Base-by-base conservation (phyloP, 2,113 vertebrate species). In the Anhinga rufa region DNA sequence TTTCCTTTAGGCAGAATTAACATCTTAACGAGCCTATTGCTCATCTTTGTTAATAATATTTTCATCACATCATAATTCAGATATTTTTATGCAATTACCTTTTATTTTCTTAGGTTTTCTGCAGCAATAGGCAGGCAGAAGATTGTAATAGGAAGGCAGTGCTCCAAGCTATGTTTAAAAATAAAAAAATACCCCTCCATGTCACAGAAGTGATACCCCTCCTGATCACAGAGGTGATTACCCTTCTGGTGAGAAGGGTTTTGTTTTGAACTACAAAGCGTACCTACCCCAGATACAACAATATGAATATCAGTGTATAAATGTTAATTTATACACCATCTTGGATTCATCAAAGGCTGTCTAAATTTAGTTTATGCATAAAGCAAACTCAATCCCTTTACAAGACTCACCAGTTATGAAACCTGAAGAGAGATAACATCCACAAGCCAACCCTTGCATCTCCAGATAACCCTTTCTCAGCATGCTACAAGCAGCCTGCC, bases 401-500 rank as follows among this genome's bases (percentile, higher is more conserved):
- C 9, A 69, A 77, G 69, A 72, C 44, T 82, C 25, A 79, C 40
- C 46, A 48, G 8, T n/a, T 55, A 42, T 1, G 0, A 82, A 72
- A 55, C 28, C 49, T 29, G 32, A 38, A 9, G 29, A 65, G 16
- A 60, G 26, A 34, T 17, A 65, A 52, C 13, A 49, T 12, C 9
- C 32, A 77, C 11, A 42, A 48, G 8, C 15, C 65, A 65, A 17
- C 12, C 55, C 24, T 46, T 9, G 4, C 12, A 8, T 18, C 57
- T 76, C 42, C 52, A 81, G 17, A 62, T 2, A 62, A 49, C 15
- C 25, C 32, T 78, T 78, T 14, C 32, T 34, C 1, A 0, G 62
- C 62, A 22, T 42, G 28, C 12, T 44, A 16, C 0, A 0, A 82
- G 14, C 32, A 61, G 26, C 4, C 6, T 0, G 1, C 29, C 24